A percentile compares a stretch with the other conserved stretches of the same genome.
Evolutionary conservation across 2,113 vertebrate genomes (phyloP).

Genomic region (Brachionichthys hirsutus): DNA sequence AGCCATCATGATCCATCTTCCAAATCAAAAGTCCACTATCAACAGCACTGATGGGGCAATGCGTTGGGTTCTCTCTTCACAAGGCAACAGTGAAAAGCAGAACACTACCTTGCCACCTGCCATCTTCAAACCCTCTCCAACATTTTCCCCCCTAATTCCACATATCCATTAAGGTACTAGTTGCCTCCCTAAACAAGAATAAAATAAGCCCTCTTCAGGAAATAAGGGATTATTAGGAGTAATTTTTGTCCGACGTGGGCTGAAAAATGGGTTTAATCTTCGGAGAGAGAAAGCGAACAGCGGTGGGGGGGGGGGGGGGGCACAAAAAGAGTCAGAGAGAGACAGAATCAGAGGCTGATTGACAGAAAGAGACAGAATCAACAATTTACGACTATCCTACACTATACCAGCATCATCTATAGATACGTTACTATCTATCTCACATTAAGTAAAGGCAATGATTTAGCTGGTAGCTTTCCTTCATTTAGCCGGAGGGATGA

Average conservation of each 20-base stretch:
- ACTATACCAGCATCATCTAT: too few relatives aligned
- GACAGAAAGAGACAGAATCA: constrained; percentile 6
- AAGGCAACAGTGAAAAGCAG: constrained; percentile 31
- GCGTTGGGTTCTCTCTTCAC: constrained; percentile 16
- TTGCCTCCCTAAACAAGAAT: constrained; percentile 41
- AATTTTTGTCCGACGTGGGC: constrained; percentile 58
- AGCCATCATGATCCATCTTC: constrained; percentile 28
- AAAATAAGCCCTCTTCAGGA: constrained; percentile 63
- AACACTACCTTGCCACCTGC: constrained; percentile 30
- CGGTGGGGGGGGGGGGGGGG: neutral
- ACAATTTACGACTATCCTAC: neutral
- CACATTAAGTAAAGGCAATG: too few relatives aligned
- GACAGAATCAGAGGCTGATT: constrained; percentile 1
- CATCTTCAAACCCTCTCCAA: constrained; percentile 31
- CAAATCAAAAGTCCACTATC: constrained; percentile 45
- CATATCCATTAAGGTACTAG: constrained; percentile 59
- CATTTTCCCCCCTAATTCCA: constrained; percentile 51
- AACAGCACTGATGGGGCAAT: constrained; percentile 8
- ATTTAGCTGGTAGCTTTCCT: too few relatives aligned
- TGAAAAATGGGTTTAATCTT: constrained; percentile 69
- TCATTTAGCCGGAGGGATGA: too few relatives aligned
- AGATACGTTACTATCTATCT: too few relatives aligned
- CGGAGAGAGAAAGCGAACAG: constrained; percentile 24
- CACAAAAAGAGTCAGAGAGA: constrained; percentile 4
- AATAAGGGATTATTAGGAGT: constrained; percentile 68